These are phyloP conservation scores for Chrysoperla carnea DNA, from an alignment of 1,140 invertebrate genomes.

Conservation along the genomic window DNA sequence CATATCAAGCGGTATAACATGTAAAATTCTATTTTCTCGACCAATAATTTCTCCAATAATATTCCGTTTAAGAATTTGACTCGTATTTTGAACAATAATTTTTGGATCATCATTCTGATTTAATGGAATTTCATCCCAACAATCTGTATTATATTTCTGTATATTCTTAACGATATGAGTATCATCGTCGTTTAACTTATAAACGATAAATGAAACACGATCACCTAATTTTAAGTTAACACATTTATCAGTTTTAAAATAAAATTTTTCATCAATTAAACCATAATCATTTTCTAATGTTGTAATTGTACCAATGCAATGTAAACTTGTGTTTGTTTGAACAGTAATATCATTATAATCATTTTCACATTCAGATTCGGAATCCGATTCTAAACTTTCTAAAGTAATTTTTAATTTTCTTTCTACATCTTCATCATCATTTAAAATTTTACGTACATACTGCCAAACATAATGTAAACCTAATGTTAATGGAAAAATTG, in stretches of 20 bases:
- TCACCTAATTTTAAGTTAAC: background rate
- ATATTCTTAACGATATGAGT: background rate
- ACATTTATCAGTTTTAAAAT: background rate
- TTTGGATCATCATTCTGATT: background rate
- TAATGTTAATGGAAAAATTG: no score
- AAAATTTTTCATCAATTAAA: background rate
- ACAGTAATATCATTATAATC: background rate
- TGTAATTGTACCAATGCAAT: background rate
- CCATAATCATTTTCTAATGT: background rate
- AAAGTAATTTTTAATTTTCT: no score
- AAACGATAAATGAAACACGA: background rate
- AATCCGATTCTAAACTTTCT: no score
- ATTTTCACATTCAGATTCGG: background rate
- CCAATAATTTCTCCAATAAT: background rate
- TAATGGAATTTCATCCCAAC: background rate
- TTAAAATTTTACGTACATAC: no score
- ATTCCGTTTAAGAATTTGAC: background rate
- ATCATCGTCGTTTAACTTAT: background rate
- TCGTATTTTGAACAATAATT: background rate
- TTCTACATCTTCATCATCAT: no score
- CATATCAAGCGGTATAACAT: slow-evolving; percentile 11
- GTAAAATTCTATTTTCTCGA: slow-evolving; percentile 9
- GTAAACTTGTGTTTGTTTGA: background rate
- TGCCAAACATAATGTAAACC: no score
- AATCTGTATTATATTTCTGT: no score